These are phyloP conservation scores for Climacteris rufus DNA, from an alignment of 2,113 vertebrate genomes.

Conservation along the genomic window DNA sequence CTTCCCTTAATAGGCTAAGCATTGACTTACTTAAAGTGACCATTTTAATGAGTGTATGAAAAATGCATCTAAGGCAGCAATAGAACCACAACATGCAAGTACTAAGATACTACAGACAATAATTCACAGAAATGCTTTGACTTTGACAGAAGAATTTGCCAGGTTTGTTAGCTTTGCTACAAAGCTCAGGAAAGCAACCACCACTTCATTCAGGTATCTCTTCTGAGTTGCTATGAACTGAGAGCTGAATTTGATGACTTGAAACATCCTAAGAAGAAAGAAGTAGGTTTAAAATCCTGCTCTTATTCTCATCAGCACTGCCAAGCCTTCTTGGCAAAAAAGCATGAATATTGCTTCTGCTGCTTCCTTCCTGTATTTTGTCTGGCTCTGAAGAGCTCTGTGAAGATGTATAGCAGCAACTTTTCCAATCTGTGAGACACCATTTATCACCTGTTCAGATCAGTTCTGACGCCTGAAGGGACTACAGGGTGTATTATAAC, in stretches of 20 bases:
- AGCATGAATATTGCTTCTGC: not conserved
- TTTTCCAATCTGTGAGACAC: not conserved
- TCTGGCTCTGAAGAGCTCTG: not conserved
- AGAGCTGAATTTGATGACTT: not conserved
- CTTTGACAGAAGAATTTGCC: not conserved
- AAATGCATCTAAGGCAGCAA: not conserved
- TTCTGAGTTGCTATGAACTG: not conserved
- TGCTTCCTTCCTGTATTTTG: not conserved
- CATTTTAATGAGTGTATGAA: not conserved
- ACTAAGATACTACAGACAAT: not conserved
- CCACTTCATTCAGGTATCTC: not conserved
- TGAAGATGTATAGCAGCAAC: not conserved
- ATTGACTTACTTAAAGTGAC: not conserved
- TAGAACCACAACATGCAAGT: not conserved
- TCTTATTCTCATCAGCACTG: not conserved
- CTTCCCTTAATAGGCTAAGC: not conserved
- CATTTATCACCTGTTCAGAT: not conserved
- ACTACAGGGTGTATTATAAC: not conserved
- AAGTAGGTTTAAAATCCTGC: not conserved
- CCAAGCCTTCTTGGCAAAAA: not conserved
- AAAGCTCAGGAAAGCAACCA: not conserved
- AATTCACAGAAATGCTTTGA: not conserved
- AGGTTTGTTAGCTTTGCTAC: not conserved
- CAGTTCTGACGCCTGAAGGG: not conserved
- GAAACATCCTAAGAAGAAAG: not conserved